Conservation (phyloP, 2,888 invertebrate genomes). For the Lasioglossum pauxillum region DNA sequence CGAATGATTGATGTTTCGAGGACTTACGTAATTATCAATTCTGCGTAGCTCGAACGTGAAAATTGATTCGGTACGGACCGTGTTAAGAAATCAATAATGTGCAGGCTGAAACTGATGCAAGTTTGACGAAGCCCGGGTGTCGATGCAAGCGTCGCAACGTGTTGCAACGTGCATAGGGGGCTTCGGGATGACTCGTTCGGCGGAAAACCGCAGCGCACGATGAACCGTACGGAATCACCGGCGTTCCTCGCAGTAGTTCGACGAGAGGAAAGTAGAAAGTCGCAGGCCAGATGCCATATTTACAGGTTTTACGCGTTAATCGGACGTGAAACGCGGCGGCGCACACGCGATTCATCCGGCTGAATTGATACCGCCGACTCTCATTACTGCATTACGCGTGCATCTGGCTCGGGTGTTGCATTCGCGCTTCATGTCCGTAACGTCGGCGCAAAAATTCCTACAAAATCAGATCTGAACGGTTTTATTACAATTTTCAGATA, state of each 20-base stretch:
- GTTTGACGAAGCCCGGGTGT: neutral
- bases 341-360: constrained; percentile 37
- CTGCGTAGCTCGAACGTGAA: neutral
- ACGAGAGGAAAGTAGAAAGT: constrained; percentile 72
- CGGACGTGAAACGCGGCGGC: constrained; percentile 68
- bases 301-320: constrained; percentile 67
- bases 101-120: neutral
- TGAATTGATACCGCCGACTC: constrained; percentile 46
- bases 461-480: too few relatives aligned
- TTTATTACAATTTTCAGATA: too few relatives aligned
- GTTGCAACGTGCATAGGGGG: neutral
- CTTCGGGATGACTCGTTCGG: neutral
- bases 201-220: neutral
- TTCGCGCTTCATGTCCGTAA: neutral
- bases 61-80: neutral
- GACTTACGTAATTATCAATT: too few relatives aligned
- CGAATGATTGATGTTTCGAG: too few relatives aligned
- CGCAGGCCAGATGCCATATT: constrained; percentile 60
- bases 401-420: neutral
- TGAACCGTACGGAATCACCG: constrained; percentile 11
- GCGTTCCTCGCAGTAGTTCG: constrained; percentile 26
- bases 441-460: too few relatives aligned
- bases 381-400: constrained; percentile 30
- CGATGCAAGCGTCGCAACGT: neutral
- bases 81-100: neutral